Evolutionary conservation across 2,797 vertebrate species (phyloP), one percentile per base, ranked within the genome.

Genomic region (Premnoplex brunnescens): DNA sequence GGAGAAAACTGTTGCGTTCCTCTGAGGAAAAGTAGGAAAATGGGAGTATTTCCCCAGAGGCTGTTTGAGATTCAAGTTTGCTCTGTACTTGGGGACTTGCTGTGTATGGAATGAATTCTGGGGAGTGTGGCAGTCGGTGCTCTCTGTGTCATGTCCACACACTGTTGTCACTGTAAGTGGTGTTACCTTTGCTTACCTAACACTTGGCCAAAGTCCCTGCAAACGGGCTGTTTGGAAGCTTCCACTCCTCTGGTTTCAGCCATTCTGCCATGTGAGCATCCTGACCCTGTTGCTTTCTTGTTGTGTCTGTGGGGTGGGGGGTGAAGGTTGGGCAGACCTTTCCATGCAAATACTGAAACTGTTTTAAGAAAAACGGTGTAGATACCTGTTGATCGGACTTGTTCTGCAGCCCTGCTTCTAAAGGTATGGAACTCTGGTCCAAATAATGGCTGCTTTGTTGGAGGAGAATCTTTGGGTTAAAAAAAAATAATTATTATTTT

Each of bases 151-250:
- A 1, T 79, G 91, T 94, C 36, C 2, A 13, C 69, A 6, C 3
- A 0, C 80, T 91, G 69, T 91, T 60, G 34, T 41, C 49, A 46
- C 82, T 93, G 76, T 69, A 14, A 78, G 28, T 7, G 55, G 43
- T 73, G 23, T 41, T 75, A 19, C 59, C 58, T 90, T 30, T 68
- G 73, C 90, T 91, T 91, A 8, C n/a, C 69, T 88, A 27, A 86
- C 62, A 48, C 88, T 59, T 36, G 54, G 64, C 54, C 88, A 43
- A 55, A 37, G 54, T 66, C 32, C 48, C 56, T 88, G 91, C 83
- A 72, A 58, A 86, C 54, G 8, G 28, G 24, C 83, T 91, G 18
- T 41, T 51, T 5, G 9, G 44, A 81, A 84, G 86, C 84, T 86
- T 83, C 82, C 36, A 6, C 58, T 85, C 41, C 7, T 72, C 62